Conservation (phyloP, 2,888 invertebrate species). For the Leucophora obtusa region DNA sequence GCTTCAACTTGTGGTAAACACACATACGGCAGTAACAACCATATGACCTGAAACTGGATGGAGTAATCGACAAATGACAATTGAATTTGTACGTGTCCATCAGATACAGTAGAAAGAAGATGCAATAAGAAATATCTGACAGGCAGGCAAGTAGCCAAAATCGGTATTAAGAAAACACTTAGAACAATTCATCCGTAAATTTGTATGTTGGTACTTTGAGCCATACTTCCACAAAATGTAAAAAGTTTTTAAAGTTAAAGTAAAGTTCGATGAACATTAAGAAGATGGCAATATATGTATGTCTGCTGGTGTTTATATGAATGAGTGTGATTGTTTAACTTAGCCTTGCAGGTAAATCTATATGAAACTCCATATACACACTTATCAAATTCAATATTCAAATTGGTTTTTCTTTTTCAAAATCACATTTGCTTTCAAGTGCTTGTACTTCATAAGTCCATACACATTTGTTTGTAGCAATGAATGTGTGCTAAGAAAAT, state of each 20-base stretch:
- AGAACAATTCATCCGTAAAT: conserved; percentile 12
- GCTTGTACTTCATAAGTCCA: not conserved
- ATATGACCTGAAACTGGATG: conserved; percentile 35
- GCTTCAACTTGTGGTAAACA: conserved; percentile 2
- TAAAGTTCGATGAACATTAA: conserved; percentile 25
- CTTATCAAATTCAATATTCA: conserved; percentile 53
- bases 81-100: conserved; percentile 60
- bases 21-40: conserved; percentile 11
- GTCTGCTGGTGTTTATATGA: conserved; percentile 3
- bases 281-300: conserved; percentile 29
- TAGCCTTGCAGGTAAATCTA: conserved; percentile 37
- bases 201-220: conserved; percentile 15
- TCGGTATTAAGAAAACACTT: conserved; percentile 39
- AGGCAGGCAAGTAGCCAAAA: conserved; percentile 49
- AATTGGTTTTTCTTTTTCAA: conserved; percentile 9
- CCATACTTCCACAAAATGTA: not conserved
- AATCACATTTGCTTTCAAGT: conserved; percentile 42
- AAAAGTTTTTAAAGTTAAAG: not conserved
- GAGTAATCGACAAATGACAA: conserved; percentile 56
- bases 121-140: conserved; percentile 3
- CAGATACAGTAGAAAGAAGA: conserved; percentile 24
- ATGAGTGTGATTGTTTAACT: conserved; percentile 20
- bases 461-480: no score
- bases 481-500: not conserved
- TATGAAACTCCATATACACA: conserved; percentile 22